Percentiles rank a stretch among this genome's conserved stretches.
Conservation (phyloP, 2,797 vertebrate genomes). For the Phrynocephalus guinanensis region DNA sequence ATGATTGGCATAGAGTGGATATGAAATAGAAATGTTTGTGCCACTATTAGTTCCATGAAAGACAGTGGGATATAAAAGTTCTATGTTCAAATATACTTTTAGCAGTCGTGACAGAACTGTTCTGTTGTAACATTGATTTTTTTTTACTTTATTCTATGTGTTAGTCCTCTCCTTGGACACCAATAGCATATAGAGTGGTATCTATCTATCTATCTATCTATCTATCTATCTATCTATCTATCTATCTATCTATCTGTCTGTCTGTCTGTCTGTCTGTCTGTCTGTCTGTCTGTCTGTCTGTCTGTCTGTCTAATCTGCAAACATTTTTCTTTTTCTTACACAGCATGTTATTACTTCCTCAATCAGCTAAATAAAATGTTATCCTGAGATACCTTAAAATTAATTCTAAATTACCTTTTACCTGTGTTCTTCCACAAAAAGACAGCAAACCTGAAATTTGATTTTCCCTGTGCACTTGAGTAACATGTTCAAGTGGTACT, state of each 20-base stretch:
- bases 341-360: background rate
- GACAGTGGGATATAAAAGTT: too few species aligned
- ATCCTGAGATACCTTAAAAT: background rate
- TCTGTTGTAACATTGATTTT: too few species aligned
- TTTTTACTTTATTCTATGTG: background rate
- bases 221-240: too few species aligned
- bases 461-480: background rate
- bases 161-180: background rate
- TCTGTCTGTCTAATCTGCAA: background rate
- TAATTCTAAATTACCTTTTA: slow-evolving; percentile 8
- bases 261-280: slow-evolving; percentile 6
- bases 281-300: too few species aligned
- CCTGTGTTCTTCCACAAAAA: background rate
- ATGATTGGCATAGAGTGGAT: too few species aligned
- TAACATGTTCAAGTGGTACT: background rate
- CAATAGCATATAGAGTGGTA: background rate
- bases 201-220: background rate
- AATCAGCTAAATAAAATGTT: slow-evolving; percentile 7
- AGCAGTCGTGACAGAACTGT: too few species aligned
- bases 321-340: background rate
- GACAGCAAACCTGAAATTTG: background rate
- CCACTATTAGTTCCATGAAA: too few species aligned
- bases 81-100: too few species aligned
- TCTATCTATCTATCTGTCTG: too few species aligned
- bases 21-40: too few species aligned